phyloP scores from a whole-genome alignment of 2,888 invertebrate genomes.

The Ectemnius cavifrons region DNA sequence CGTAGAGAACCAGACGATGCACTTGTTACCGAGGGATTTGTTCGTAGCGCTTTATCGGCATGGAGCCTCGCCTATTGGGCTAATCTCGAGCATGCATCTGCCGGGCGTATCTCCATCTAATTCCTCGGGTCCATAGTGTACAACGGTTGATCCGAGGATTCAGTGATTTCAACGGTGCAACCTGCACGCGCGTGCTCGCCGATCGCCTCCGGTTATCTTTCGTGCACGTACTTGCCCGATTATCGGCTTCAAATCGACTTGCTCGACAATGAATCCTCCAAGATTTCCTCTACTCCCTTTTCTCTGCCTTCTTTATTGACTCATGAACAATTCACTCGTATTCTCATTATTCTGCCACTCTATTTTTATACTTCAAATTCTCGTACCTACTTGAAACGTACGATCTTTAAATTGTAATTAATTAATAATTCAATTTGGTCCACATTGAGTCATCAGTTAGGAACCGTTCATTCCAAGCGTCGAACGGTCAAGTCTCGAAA shows the following conservation, averaged over 20 bases:
- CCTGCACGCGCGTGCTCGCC: conserved; percentile 23
- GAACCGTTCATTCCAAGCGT: too few relatives aligned
- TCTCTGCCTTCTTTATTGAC: too few relatives aligned
- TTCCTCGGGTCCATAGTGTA: conserved; percentile 21
- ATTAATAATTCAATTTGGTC: too few relatives aligned
- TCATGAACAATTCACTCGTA: too few relatives aligned
- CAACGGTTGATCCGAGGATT: conserved; percentile 10
- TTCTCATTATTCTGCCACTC: too few relatives aligned
- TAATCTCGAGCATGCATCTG: conserved; percentile 50
- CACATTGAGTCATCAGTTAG: too few relatives aligned
- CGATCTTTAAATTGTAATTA: too few relatives aligned
- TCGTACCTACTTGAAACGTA: too few relatives aligned
- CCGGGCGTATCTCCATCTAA: conserved; percentile 47
- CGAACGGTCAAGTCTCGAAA: neutral
- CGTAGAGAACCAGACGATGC: conserved; percentile 18
- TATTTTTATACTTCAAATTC: too few relatives aligned
- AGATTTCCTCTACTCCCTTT: too few relatives aligned
- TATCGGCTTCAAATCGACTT: conserved; percentile 2
- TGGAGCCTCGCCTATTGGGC: conserved; percentile 34
- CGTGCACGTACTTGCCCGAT: conserved; percentile 14
- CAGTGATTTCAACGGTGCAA: conserved; percentile 6
- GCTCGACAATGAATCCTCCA: too few relatives aligned
- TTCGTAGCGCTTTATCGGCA: conserved; percentile 32
- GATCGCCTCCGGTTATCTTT: conserved; percentile 6
- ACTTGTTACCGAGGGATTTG: conserved; percentile 35